Base-by-base conservation (phyloP, 2,888 invertebrate species). In the Sinhomidia bicolor region DNA sequence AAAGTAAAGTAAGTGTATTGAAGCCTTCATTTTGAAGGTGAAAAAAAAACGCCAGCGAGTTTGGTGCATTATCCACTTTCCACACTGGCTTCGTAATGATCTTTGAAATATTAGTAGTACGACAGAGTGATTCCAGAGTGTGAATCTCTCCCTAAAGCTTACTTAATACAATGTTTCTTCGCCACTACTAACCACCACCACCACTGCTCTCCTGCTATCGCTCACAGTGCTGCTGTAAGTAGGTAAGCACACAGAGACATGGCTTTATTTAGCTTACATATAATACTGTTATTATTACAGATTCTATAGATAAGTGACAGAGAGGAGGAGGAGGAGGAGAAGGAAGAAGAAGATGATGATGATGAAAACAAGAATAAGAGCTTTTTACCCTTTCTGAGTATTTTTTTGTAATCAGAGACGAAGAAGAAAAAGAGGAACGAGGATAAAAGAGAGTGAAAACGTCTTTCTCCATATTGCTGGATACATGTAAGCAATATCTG, bases 51-150 rank as follows among this genome's bases (percentile, higher is more conserved):
- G 4, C 14, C 44, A 74, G 41, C 57, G 65, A 65, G 47, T 68
- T 85, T 71, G 54, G 36, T 78, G 62, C 76, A 65, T 79, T 78
- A 85, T 85, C 85, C 85, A 85, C 78, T 85, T 85, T 65, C 85
- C 51, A 41, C 60, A 41, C 76, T 76, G 51, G 74, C 57, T 54
- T 85, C 41, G 81, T 81, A 79, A 86, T 81, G 86, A 86, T 86
- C 80, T 86, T 81, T 74, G 74, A 81, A 74, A 80, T 86, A 85
- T 85, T 85, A 85, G 41, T 71, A 47, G 54, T 23, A 60, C 10
- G 60, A 79, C 26, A 74, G 26, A 74, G 54, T 32, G 78, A 78
- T 78, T 26, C 54, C 78, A 29, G 32, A 78, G 65, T 36, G 32
- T 36, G 32, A 74, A 44, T 68, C 65, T 23, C 74, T 74, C 47